Evolutionary conservation across 2,113 vertebrate species (phyloP).

Genomic region (Scophthalmus maximus): DNA sequence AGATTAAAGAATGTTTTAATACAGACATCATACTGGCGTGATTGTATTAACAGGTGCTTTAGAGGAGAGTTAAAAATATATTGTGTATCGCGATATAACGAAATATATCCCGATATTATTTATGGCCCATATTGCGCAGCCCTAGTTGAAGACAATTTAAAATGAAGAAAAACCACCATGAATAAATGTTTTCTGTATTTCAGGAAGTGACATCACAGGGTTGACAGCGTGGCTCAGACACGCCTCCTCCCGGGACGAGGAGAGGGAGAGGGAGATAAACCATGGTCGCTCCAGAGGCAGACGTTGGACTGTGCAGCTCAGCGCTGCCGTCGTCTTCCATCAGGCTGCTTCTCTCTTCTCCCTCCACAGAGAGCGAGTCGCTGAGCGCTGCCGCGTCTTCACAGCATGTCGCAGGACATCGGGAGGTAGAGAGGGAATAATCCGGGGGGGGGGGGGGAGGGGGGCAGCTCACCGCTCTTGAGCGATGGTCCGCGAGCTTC

Average conservation of each 20-base stretch:
- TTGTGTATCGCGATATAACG: no score
- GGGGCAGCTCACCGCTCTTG: slow-evolving; percentile 58
- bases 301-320: slow-evolving; percentile 63
- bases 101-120: no score
- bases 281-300: slow-evolving; percentile 64
- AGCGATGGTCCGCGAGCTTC: slow-evolving; percentile 71
- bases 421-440: slow-evolving; percentile 59
- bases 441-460: slow-evolving; percentile 32
- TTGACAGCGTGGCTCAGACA: slow-evolving; percentile 74
- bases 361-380: slow-evolving; percentile 63
- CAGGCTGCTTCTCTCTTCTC: slow-evolving; percentile 65
- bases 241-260: slow-evolving; percentile 71
- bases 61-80: no score
- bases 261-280: slow-evolving; percentile 64
- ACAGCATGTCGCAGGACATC: slow-evolving; percentile 59
- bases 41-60: no score
- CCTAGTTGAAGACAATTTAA: no score
- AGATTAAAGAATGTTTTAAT: no score
- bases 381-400: slow-evolving; percentile 56
- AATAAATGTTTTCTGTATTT: no score
- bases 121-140: no score
- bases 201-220: slow-evolving; percentile 84
- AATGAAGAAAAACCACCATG: no score
- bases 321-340: slow-evolving; percentile 60
- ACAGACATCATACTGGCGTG: no score